Conservation (phyloP, 2,797 vertebrate genomes). For the Argentina silus region DNA sequence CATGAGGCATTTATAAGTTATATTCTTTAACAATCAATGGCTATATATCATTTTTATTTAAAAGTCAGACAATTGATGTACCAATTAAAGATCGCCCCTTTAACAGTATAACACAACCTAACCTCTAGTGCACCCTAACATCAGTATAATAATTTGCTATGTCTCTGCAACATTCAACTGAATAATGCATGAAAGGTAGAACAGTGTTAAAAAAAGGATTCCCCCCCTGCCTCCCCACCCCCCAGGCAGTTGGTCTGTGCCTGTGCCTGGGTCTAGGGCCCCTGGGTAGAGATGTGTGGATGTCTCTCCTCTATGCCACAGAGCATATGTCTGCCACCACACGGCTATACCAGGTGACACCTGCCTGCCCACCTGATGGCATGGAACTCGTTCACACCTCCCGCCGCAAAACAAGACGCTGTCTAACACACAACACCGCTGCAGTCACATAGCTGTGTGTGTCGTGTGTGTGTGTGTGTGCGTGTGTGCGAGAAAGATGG, state of each 20-base stretch:
- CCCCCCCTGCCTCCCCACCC: too few species aligned
- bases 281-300: neutral
- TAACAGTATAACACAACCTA: too few species aligned
- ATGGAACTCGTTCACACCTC: slow-evolving; percentile 1
- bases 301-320: slow-evolving; percentile 13
- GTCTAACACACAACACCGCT: neutral
- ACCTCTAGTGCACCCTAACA: too few species aligned
- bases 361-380: neutral
- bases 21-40: too few species aligned
- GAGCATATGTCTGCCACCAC: slow-evolving; percentile 16
- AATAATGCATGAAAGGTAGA: too few species aligned
- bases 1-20: too few species aligned
- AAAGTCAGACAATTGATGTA: too few species aligned
- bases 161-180: too few species aligned
- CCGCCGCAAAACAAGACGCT: slow-evolving; percentile 4
- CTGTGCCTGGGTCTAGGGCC: neutral
- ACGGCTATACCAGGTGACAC: slow-evolving; percentile 8
- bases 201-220: too few species aligned
- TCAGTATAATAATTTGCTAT: too few species aligned
- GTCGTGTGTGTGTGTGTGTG: neutral
- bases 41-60: too few species aligned
- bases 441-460: neutral
- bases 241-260: neutral
- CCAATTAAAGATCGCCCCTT: too few species aligned
- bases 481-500: neutral